A percentile compares a stretch with the other conserved stretches of the same genome.
These are phyloP conservation scores for Meganola albula DNA, from an alignment of 2,888 invertebrate species.

Conservation along the genomic window DNA sequence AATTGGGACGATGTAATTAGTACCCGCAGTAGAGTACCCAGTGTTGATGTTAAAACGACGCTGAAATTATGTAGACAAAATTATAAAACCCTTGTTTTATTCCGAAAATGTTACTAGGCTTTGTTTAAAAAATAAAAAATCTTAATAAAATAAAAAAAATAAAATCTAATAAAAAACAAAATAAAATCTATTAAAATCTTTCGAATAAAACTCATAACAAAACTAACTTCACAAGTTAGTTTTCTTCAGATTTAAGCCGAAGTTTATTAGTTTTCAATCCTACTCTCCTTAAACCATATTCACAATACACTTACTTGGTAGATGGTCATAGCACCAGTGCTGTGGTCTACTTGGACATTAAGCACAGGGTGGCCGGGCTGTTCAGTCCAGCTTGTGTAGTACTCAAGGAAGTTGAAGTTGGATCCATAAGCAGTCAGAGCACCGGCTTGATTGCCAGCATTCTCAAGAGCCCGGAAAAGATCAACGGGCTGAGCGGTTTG, in stretches of 20 bases:
- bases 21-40: constrained; percentile 40
- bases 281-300: too few relatives aligned
- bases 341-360: constrained; percentile 67
- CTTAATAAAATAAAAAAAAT: too few relatives aligned
- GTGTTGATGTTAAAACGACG: constrained; percentile 71
- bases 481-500: constrained; percentile 64
- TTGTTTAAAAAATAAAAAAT: too few relatives aligned
- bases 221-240: too few relatives aligned
- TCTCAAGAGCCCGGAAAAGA: constrained; percentile 67
- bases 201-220: too few relatives aligned
- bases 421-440: constrained; percentile 51
- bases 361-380: constrained; percentile 80
- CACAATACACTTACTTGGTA: constrained; percentile 49
- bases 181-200: too few relatives aligned
- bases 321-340: constrained; percentile 52
- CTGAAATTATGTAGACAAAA: too few relatives aligned
- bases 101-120: too few relatives aligned
- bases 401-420: constrained; percentile 54
- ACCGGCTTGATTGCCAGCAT: constrained; percentile 33
- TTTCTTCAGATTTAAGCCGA: too few relatives aligned
- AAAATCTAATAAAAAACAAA: too few relatives aligned
- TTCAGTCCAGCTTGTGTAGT: constrained; percentile 72
- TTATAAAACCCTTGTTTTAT: too few relatives aligned
- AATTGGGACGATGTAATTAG: constrained; percentile 63
- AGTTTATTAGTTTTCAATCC: too few relatives aligned